Evolutionary conservation across 2,113 vertebrate species (phyloP), one percentile per base, ranked within the genome.

Genomic region (Oceanodroma tethys): DNA sequence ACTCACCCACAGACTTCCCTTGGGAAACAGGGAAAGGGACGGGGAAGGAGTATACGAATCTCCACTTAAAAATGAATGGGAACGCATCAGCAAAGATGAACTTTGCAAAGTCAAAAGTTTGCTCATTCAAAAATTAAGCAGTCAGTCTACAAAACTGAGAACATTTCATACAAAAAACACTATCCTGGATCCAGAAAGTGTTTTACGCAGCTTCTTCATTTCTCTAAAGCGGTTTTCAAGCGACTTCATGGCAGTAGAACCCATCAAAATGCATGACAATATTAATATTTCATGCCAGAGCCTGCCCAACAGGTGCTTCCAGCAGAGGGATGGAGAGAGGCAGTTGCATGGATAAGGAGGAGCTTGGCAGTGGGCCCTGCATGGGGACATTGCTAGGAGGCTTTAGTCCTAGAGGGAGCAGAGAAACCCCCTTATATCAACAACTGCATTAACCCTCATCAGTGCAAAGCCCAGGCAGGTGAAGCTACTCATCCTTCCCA

Each of bases 1-100:
- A 17, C 23, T 43, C 2, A 0, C 11, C 5, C 42, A 8, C 22
- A 38, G 38, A 27, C 4, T 9, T 62, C 45, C 13, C n/a, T 7
- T 30, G 53, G 43, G 67, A 73, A 56, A 73, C 15, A 8, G 18
- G 21, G n/a, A 30, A 23, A 81, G 50, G 27, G 36, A 40, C 20
- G 7, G 19, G 32, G 40, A 66, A 53, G 27, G 21, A 34, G n/a
- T 52, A 30, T 8, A 32, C 0, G 1, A 47, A 52, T 17, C 34
- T 48, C 40, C 73, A 23, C 66, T 73, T 47, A 30, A 72, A 79
- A 86, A 38, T 1, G 0, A 81, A 81, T 5, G 7, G 12, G 20
- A 78, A 88, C 70, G 26, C 34, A 53, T 26, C 34, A 30, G 63
- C 56, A 53, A 43, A 74, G 66, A 56, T 13, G 7, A 68, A 70